Evolutionary conservation across 2,888 invertebrate genomes (phyloP), one percentile per base, ranked within the genome.

Genomic region (Cremastinae sp.): DNA sequence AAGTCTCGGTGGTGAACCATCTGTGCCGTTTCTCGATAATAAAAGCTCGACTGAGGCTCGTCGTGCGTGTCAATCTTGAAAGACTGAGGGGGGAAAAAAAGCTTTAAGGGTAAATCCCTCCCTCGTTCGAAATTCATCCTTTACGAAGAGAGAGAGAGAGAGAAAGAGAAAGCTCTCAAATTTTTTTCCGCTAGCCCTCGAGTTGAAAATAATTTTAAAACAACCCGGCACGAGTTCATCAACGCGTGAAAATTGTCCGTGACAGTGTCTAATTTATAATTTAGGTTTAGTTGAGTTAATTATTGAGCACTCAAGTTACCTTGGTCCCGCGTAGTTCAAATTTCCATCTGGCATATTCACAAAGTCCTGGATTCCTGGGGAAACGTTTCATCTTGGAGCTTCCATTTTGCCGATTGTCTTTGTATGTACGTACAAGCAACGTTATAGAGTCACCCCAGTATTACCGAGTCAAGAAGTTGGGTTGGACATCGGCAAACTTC

Each of bases 401-500:
- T n/a, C n/a, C n/a, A n/a, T n/a, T n/a, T n/a, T 59, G 0, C 9
- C 20, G 22, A 22, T 9, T 12, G 22, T n/a, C 18, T 10, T 7
- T 45, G 9, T 45, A 14, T 41, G 9, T 12, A 41, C 8, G 8
- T 41, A 12, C 41, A 41, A 5, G 28, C 28, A 28, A 28, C 28
- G 28, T 28, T 3, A 5, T 28, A 28, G 2, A 28, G 5, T 5
- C 2, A 5, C 28, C 5, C 28, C 5, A 38, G 20, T 16, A 62
- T 59, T 61, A 68, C 38, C 28, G 5, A 28, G 47, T 47, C 28
- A 34, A 61, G 12, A 49, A 72, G 18, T 56, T 72, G 64, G n/a
- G 43, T 56, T 36, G 70, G 43, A 43, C 61, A 61, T 59, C 58
- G 47, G 28, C n/a, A 59, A 51, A 69, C 72, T 65, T 54, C 51